A percentile compares a stretch with the other conserved stretches of the same genome.
Evolutionary conservation across 2,113 vertebrate species (phyloP).

Genomic region (Chrysochloris asiatica): DNA sequence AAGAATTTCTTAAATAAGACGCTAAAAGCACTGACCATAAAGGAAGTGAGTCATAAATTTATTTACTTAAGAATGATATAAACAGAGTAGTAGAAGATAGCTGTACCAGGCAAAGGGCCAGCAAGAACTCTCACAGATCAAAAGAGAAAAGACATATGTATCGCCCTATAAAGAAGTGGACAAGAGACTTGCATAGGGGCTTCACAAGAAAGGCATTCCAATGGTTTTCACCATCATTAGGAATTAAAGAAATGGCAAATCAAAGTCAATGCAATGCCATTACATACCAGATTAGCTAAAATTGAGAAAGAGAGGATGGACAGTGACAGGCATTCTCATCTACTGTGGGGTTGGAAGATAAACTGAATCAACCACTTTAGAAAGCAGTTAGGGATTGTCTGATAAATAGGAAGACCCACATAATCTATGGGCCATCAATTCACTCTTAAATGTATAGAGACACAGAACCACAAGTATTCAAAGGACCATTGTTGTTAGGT

Average conservation of each 20-base stretch:
- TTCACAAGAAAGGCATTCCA: slow-evolving; percentile 18
- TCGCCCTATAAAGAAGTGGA: neutral
- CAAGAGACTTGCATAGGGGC: neutral
- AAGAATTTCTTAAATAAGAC: slow-evolving; percentile 37
- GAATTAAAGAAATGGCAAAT: slow-evolving; percentile 13
- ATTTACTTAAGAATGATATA: slow-evolving; percentile 15
- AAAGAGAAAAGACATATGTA: neutral
- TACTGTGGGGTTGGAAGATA: too few species aligned
- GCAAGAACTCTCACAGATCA: neutral
- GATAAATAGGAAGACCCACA: too few species aligned
- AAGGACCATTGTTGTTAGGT: too few species aligned
- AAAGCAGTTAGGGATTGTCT: too few species aligned
- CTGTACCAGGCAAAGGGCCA: neutral
- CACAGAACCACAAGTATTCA: too few species aligned
- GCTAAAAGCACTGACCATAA: neutral
- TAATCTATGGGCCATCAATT: too few species aligned
- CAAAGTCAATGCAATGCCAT: neutral
- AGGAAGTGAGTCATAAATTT: slow-evolving; percentile 15
- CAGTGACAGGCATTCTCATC: too few species aligned
- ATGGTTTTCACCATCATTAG: neutral
- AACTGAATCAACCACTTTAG: too few species aligned
- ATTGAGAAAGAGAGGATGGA: too few species aligned
- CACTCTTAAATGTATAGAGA: too few species aligned
- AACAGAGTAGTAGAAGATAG: neutral
- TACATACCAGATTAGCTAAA: too few species aligned